Evolutionary conservation across 2,888 invertebrate genomes (phyloP).

Genomic region (Tribolium freemani): DNA sequence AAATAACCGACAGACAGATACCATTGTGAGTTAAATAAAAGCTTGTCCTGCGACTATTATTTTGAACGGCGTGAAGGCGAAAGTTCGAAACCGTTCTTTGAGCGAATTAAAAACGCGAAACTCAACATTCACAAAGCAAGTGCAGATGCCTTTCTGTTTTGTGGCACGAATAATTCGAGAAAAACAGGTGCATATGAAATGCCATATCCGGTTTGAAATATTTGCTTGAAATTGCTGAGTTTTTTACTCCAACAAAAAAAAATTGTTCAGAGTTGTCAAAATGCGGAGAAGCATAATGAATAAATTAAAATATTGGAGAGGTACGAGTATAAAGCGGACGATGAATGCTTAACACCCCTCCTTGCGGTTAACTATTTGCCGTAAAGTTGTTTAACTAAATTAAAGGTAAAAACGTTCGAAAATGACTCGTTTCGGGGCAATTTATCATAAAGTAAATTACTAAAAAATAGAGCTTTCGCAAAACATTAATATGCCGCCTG

Average conservation of each 20-base stretch:
- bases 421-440: not conserved
- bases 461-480: not conserved
- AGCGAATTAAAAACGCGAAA: too few relatives aligned
- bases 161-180: not conserved
- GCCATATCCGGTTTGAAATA: not conserved
- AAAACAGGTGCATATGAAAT: not conserved
- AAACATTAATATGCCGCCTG: slow-evolving; percentile 21
- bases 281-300: not conserved
- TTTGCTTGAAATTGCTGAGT: too few relatives aligned
- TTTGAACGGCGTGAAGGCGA: too few relatives aligned
- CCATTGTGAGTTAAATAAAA: too few relatives aligned
- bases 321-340: not conserved
- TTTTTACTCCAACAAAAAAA: too few relatives aligned
- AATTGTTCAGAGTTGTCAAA: too few relatives aligned
- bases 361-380: slow-evolving; percentile 8
- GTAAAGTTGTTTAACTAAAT: slow-evolving; percentile 17
- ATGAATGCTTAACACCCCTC: not conserved
- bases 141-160: too few relatives aligned
- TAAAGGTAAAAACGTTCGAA: not conserved
- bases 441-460: slow-evolving; percentile 13
- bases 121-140: too few relatives aligned
- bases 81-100: too few relatives aligned
- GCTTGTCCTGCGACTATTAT: too few relatives aligned
- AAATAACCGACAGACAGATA: too few relatives aligned
- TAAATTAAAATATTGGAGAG: slow-evolving; percentile 14